Conservation (phyloP, 1,140 invertebrate genomes). For the Papilio glaucus region DNA sequence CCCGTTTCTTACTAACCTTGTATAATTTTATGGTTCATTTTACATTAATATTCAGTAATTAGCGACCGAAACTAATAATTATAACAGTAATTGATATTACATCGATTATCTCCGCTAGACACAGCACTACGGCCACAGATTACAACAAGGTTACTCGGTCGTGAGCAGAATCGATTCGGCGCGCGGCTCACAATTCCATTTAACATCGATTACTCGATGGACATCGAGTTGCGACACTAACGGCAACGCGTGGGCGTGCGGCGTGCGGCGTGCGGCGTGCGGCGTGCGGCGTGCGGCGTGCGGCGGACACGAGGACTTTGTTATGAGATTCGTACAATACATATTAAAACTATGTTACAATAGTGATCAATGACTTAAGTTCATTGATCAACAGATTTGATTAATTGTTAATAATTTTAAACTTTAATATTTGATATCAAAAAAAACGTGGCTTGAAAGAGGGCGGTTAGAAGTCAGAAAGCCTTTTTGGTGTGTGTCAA, state of each 20-base stretch:
- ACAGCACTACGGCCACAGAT: not conserved
- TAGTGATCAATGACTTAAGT: not conserved
- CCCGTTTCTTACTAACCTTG: no score
- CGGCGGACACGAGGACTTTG: not conserved
- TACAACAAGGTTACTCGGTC: conserved; percentile 39
- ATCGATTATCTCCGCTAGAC: conserved; percentile 24
- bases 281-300: no score
- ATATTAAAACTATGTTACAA: not conserved
- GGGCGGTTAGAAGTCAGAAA: no score
- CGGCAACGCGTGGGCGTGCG: not conserved
- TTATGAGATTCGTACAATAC: not conserved
- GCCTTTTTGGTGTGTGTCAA: no score
- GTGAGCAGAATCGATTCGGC: conserved; percentile 37
- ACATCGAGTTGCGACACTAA: conserved; percentile 4
- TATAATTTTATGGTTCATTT: conserved; percentile 8
- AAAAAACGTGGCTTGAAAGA: no score
- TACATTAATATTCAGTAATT: not conserved
- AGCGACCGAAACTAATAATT: not conserved
- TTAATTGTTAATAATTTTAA: not conserved
- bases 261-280: not conserved
- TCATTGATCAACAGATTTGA: not conserved
- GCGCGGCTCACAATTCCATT: conserved; percentile 36
- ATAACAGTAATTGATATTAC: not conserved
- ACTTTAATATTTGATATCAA: not conserved
- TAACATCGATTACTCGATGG: conserved; percentile 37